These are phyloP conservation scores for Agonum fuliginosum DNA, from an alignment of 2,888 invertebrate genomes.

Conservation along the genomic window DNA sequence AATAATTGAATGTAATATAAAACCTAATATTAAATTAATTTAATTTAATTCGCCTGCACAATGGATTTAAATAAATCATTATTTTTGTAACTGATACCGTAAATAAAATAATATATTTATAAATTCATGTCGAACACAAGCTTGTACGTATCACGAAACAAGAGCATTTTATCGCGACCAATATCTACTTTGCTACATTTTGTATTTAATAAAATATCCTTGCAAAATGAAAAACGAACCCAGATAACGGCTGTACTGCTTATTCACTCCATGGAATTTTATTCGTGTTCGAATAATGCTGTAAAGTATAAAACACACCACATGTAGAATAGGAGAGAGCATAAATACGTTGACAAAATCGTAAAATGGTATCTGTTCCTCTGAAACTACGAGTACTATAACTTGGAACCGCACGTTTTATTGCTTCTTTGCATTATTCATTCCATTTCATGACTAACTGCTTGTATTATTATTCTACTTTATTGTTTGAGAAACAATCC, in stretches of 20 bases:
- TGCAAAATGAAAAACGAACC: conserved; percentile 28
- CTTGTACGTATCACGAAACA: conserved; percentile 4
- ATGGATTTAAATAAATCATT: neutral
- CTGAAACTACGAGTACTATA: conserved; percentile 23
- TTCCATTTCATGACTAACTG: conserved; percentile 16
- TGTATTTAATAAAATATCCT: conserved; percentile 38
- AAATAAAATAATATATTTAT: too few relatives aligned
- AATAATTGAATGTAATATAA: neutral
- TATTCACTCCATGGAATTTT: conserved; percentile 51
- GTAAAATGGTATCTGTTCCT: conserved; percentile 46
- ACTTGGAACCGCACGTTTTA: conserved; percentile 12
- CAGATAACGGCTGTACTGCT: conserved; percentile 43
- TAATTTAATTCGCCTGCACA: neutral
- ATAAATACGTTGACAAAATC: conserved; percentile 46
- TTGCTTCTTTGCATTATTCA: conserved; percentile 37
- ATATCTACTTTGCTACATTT: conserved; percentile 20
- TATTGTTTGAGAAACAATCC: too few relatives aligned
- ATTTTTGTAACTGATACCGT: neutral
- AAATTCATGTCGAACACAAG: neutral
- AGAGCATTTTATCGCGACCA: conserved; percentile 26
- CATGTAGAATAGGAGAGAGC: conserved; percentile 18
- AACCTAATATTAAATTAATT: too few relatives aligned
- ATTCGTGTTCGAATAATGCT: conserved; percentile 51
- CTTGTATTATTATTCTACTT: conserved; percentile 30
- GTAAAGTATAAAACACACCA: conserved; percentile 32